These are phyloP conservation scores for Myotis pilosus DNA, from an alignment of 2,797 vertebrate species.

Conservation along the genomic window DNA sequence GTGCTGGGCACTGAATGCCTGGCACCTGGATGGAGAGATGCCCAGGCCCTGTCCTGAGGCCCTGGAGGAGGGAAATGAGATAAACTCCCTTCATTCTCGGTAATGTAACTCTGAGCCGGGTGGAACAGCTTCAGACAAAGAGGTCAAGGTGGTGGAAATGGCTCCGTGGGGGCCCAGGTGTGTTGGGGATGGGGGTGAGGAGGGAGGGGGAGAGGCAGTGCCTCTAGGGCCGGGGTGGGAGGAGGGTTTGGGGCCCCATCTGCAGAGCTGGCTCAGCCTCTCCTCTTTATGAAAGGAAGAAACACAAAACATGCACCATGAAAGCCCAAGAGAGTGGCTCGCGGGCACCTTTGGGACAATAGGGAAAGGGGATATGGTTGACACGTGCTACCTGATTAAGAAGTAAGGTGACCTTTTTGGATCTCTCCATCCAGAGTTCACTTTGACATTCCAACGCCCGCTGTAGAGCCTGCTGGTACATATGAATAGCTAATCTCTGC, in stretches of 20 bases:
- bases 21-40: background rate
- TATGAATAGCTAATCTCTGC: background rate
- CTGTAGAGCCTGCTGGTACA: background rate
- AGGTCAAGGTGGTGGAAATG: background rate
- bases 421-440: background rate
- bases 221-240: no score
- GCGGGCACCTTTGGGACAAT: rapidly evolving
- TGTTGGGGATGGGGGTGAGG: background rate
- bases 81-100: rapidly evolving
- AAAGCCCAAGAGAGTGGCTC: background rate
- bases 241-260: background rate
- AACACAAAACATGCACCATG: background rate
- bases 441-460: background rate
- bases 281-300: background rate
- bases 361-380: background rate
- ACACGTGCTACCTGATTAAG: background rate
- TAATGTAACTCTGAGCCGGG: rapidly evolving
- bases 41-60: background rate
- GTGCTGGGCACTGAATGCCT: background rate
- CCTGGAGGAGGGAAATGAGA: background rate
- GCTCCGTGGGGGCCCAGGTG: background rate
- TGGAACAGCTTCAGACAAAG: background rate
- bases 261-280: background rate
- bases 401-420: background rate
- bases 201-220: no score